Evolutionary conservation across 2,888 invertebrate species (phyloP), one percentile per base, ranked within the genome.

Genomic region (Scaptomyza caliginosa): DNA sequence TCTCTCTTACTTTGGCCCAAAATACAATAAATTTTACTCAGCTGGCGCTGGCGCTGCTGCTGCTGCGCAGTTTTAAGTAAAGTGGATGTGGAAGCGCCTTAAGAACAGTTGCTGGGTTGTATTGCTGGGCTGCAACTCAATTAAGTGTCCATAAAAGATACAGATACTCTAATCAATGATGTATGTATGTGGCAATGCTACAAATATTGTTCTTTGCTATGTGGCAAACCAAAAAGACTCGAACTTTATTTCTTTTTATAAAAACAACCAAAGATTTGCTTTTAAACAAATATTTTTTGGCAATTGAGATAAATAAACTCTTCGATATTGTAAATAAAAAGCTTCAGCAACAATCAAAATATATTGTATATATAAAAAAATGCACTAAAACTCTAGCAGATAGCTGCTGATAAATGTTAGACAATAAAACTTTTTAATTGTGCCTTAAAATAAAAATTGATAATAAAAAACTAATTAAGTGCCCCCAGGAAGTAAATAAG

Each of bases 21-120:
- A 78, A 80, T 74, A 83, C 76, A 83, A 83, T 81, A 81, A 83
- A 83, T 86, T 86, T 70, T 84, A 86, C 86, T 83, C 77, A 86
- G 74, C 84, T 46, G 30, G 6, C n/a, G 48, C 39, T 43, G 62
- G 24, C 32, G 48, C 10, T 8, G 48, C 39, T 43, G 62, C 28
- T 36, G 48, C 52, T 59, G 67, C 67, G 67, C 67, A 74, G 65
- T 59, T 59, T 68, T 39, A 62, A 68, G 52, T 67, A 6, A 32
- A 32, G 32, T 32, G 16, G 58, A 80, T 77, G 77, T 77, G 71
- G 71, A 50, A 62, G 39, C 46, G 38, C 36, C 59, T 50, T 32
- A 49, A 56, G 46, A 45, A 59, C 36, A 10, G 13, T 10, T 19
- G 21, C 46, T 32, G 34, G 21, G 38, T 11, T 11, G 23, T 21